These are phyloP conservation scores for Melanchra persicariae DNA, from an alignment of 2,888 invertebrate genomes.

Conservation along the genomic window DNA sequence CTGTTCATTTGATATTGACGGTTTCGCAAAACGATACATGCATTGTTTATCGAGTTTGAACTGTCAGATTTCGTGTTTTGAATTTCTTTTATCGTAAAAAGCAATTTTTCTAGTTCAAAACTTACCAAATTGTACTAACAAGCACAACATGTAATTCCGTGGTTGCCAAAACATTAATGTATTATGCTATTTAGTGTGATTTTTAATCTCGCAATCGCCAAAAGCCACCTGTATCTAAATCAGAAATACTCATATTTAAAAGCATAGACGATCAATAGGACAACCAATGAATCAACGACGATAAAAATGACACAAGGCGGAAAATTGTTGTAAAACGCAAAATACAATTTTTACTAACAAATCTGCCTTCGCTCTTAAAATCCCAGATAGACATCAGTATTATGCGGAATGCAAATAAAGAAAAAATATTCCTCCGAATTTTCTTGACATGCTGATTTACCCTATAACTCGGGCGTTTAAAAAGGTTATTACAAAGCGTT, in stretches of 20 bases:
- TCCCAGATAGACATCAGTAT: conserved; percentile 27
- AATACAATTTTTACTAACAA: conserved; percentile 20
- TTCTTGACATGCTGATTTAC: conserved; percentile 60
- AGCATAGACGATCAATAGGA: background rate
- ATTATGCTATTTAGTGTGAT: background rate
- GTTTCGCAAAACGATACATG: background rate
- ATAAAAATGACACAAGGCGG: background rate
- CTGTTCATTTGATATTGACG: conserved; percentile 4
- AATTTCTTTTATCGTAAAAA: background rate
- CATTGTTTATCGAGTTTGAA: background rate
- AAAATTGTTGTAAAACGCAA: conserved; percentile 9
- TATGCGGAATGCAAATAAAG: conserved; percentile 50
- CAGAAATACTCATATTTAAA: background rate
- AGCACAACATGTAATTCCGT: background rate
- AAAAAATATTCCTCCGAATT: conserved; percentile 48
- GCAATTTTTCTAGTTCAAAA: background rate
- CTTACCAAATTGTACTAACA: background rate
- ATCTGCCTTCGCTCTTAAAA: conserved; percentile 40
- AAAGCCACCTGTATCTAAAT: too few species aligned
- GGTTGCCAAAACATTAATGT: background rate
- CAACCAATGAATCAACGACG: background rate
- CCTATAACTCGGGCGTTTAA: conserved; percentile 60
- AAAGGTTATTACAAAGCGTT: conserved; percentile 67
- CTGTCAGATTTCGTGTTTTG: background rate
- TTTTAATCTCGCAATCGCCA: background rate